These are phyloP conservation scores for Chelonus insularis DNA, from an alignment of 1,140 invertebrate genomes.

Conservation along the genomic window DNA sequence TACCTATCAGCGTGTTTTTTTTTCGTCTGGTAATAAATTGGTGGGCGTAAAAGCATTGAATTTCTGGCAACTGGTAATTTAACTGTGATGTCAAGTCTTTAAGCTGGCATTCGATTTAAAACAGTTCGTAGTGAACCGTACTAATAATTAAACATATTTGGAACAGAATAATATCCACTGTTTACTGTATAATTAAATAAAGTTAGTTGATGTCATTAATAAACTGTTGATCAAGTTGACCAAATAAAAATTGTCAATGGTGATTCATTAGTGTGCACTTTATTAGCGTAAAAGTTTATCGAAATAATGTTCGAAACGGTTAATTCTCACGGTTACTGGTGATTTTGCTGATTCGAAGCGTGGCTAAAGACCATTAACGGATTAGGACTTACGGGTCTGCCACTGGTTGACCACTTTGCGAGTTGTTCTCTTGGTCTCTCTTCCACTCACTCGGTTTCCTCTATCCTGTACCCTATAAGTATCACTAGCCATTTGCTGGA, in stretches of 20 bases:
- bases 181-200: too few relatives aligned
- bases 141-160: neutral
- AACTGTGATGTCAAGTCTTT: constrained; percentile 14
- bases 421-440: neutral
- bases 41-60: constrained; percentile 41
- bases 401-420: constrained; percentile 19
- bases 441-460: too few relatives aligned
- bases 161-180: too few relatives aligned
- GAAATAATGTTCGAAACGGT: neutral
- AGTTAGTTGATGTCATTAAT: too few relatives aligned
- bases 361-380: constrained; percentile 37
- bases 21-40: constrained; percentile 37
- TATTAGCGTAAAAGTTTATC: constrained; percentile 19
- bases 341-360: constrained; percentile 28
- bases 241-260: too few relatives aligned
- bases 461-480: neutral
- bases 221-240: too few relatives aligned
- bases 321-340: constrained; percentile 9
- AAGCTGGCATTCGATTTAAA: constrained; percentile 6
- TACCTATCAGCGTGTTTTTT: constrained; percentile 15
- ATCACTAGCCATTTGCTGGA: constrained; percentile 20
- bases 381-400: constrained; percentile 33
- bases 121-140: neutral
- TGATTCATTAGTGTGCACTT: neutral
- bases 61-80: constrained; percentile 22